A percentile compares a stretch with the other conserved stretches of the same genome.
phyloP scores from a whole-genome alignment of 2,113 vertebrate genomes.

The Paratilapia polleni region DNA sequence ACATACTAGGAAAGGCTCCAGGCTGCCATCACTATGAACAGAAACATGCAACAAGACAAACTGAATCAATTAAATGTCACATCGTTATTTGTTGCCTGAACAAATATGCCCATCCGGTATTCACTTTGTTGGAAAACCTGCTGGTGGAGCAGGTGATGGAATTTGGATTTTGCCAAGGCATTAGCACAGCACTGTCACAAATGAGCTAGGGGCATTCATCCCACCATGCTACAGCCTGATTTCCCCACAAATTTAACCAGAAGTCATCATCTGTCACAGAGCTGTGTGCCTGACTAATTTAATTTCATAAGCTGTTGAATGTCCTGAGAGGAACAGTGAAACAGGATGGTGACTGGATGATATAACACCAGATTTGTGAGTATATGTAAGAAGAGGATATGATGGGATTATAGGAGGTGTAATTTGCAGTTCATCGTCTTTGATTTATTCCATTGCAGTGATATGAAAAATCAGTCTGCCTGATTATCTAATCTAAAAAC shows the following conservation, averaged over 20 bases:
- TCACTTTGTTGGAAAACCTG: neutral
- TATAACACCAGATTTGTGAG: neutral
- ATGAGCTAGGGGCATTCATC: constrained; percentile 7
- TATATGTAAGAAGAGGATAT: constrained; percentile 4
- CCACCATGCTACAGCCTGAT: constrained; percentile 1
- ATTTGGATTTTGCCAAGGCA: constrained; percentile 7
- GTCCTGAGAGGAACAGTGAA: constrained; percentile 35
- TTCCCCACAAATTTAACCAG: constrained; percentile 34
- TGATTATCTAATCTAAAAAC: neutral
- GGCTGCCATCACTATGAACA: neutral
- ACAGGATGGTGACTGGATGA: constrained; percentile 22
- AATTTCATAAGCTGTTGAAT: constrained; percentile 59
- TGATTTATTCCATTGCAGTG: neutral
- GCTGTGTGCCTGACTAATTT: constrained; percentile 51
- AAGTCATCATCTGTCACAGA: constrained; percentile 50
- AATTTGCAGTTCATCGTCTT: constrained; percentile 14
- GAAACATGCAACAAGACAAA: constrained; percentile 1
- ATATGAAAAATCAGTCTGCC: neutral
- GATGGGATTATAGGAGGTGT: constrained; percentile 30
- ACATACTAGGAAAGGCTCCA: constrained; percentile 1
- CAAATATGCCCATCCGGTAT: neutral
- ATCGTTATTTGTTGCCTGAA: constrained; percentile 6
- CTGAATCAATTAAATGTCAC: neutral
- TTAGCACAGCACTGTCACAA: constrained; percentile 22
- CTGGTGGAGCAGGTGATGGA: constrained; percentile 8